phyloP scores from a whole-genome alignment of 2,113 vertebrate species.

The Nyctereutes procyonoides region DNA sequence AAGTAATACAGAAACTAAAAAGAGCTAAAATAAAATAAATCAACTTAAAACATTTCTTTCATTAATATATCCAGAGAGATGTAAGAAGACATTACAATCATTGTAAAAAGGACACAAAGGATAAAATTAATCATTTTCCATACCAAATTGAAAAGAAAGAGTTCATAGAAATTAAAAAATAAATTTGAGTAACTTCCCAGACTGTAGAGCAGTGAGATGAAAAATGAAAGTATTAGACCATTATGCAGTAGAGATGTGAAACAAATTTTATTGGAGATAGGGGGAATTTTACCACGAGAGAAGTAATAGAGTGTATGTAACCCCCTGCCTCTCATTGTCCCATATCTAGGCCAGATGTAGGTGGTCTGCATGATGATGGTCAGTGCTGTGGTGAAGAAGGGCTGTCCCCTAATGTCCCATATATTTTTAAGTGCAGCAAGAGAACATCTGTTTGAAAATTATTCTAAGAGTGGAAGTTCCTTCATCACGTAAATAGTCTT shows the following conservation, averaged over 20 bases:
- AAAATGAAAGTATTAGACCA: neutral
- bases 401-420: fast-evolving
- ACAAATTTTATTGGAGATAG: neutral
- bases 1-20: neutral
- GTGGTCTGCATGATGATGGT: neutral
- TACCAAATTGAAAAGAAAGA: no score
- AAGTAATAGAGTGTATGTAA: fast-evolving
- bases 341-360: fast-evolving
- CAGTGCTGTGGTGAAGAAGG: fast-evolving
- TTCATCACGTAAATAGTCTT: neutral
- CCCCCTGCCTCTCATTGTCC: fast-evolving
- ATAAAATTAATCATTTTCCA: neutral
- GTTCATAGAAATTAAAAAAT: neutral
- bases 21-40: neutral
- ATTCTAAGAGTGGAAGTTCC: neutral
- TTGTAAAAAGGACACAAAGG: neutral
- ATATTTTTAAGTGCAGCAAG: fast-evolving
- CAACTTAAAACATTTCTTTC: neutral
- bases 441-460: no score
- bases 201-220: neutral
- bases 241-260: no score
- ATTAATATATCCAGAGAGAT: neutral
- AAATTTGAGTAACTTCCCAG: neutral
- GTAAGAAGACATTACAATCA: neutral
- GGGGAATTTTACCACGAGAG: fast-evolving